Evolutionary conservation across 2,113 vertebrate species (phyloP), one percentile per base, ranked within the genome.

Genomic region (Megaceryle maxima): DNA sequence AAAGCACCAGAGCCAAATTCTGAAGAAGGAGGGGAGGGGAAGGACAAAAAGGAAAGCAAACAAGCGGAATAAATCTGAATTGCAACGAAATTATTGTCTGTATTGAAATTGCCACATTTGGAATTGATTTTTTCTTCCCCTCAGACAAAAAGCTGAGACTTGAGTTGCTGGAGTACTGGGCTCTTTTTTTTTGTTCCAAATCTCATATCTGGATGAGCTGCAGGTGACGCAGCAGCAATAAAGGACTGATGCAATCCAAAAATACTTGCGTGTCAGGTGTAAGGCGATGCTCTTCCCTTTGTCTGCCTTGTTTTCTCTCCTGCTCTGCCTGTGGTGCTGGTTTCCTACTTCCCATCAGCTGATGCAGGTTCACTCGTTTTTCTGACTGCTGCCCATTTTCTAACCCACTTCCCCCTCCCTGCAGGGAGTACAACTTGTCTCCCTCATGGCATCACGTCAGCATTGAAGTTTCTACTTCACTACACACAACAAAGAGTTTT

Each of bases 71-170:
- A 81, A 92, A 72, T 88, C 60, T 43, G 83, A 92, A 81, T 43
- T 70, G 80, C 46, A 74, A 51, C 43, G 78, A 60, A 92, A 84
- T 64, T 68, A 39, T 10, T 48, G 68, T 29, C 43, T 33, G 90
- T 2, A 92, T 72, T 95, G 90, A 93, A 86, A 95, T 60, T 33
- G 35, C 46, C 69, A 78, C 95, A 92, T 95, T 96, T 97, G 96
- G 95, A 84, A 93, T 4, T 70, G 57, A 94, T 94, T 91, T 75
- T 63, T 44, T 75, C 15, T 28, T 28, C 35, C 64, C 78, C 16
- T 57, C 94, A 66, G 77, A 68, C 86, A 75, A 91, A 87, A 72
- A 62, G 62, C 77, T 44, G 66, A 44, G 74, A 10, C n/a, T 72
- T 59, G 5, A 44, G 59, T 6, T 64, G 51, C 41, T 62, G 64